These are phyloP conservation scores for Perdita meconis DNA, from an alignment of 2,888 invertebrate genomes.

Conservation along the genomic window DNA sequence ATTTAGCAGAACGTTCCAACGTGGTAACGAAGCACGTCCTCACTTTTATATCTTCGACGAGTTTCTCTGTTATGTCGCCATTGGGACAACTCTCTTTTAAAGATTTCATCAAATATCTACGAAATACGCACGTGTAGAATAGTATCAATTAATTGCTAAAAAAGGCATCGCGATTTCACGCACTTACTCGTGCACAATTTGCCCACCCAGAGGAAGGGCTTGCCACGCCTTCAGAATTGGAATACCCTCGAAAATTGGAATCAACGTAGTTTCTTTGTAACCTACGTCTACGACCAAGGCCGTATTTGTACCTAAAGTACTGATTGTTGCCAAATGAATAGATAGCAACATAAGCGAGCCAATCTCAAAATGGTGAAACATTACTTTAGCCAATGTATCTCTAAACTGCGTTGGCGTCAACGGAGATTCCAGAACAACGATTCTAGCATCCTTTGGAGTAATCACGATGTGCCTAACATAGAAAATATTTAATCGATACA, in stretches of 20 bases:
- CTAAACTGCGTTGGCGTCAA: conserved; percentile 92
- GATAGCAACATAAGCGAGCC: conserved; percentile 91
- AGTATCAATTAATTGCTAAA: neutral
- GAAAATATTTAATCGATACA: conserved; percentile 5
- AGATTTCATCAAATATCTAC: conserved; percentile 66
- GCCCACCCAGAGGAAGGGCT: conserved; percentile 91
- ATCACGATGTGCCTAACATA: conserved; percentile 91
- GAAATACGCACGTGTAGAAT: neutral
- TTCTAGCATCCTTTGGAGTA: conserved; percentile 96
- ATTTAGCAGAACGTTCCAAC: conserved; percentile 88
- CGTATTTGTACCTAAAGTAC: conserved; percentile 92
- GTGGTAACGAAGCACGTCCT: conserved; percentile 95
- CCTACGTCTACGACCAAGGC: conserved; percentile 95
- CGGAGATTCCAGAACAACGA: conserved; percentile 96
- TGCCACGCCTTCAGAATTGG: conserved; percentile 94
- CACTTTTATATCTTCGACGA: conserved; percentile 88
- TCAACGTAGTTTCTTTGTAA: conserved; percentile 91
- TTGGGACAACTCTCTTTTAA: conserved; percentile 69
- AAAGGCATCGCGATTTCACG: neutral
- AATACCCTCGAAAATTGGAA: conserved; percentile 94
- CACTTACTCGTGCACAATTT: conserved; percentile 89
- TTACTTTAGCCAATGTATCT: conserved; percentile 94
- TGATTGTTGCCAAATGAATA: conserved; percentile 92
- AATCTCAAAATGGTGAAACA: conserved; percentile 97
- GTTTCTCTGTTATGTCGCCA: conserved; percentile 78